Conservation (phyloP, 2,113 vertebrate genomes). For the Rattus rattus region DNA sequence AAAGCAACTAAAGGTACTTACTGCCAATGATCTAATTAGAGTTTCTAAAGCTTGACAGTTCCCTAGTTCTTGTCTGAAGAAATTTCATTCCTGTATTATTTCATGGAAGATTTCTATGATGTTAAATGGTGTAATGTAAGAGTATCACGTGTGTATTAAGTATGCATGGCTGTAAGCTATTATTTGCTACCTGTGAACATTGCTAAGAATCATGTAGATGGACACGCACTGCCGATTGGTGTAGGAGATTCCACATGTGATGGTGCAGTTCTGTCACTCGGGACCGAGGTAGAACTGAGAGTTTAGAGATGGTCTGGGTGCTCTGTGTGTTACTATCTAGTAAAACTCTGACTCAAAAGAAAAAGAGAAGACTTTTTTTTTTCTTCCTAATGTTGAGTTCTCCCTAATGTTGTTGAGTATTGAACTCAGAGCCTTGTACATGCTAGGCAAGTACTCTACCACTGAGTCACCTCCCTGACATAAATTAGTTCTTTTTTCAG, state of each 20-base stretch:
- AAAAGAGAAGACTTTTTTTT: not conserved
- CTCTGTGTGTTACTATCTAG: not conserved
- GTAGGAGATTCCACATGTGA: not conserved
- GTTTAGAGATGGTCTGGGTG: not conserved
- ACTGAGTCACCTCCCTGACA: not conserved
- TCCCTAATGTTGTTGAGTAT: not conserved
- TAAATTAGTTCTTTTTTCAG: not conserved
- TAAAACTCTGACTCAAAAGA: not conserved
- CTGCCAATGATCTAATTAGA: not conserved
- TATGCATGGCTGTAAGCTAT: not conserved
- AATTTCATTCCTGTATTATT: not conserved
- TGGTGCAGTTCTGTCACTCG: not conserved
- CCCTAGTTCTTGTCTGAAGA: slow-evolving; percentile 6
- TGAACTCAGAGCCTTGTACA: not conserved
- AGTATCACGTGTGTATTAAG: not conserved
- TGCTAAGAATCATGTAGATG: slow-evolving; percentile 13
- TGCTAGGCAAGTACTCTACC: not conserved
- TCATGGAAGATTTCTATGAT: slow-evolving; percentile 8
- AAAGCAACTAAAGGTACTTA: slow-evolving; percentile 17
- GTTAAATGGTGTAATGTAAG: slow-evolving; percentile 1
- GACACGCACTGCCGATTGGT: not conserved
- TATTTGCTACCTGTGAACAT: not conserved
- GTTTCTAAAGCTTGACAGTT: not conserved
- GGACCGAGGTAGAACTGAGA: not conserved
- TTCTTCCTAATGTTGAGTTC: too few relatives aligned